Evolutionary conservation across 2,113 vertebrate species (phyloP).

Genomic region (Anarrhichthys ocellatus): DNA sequence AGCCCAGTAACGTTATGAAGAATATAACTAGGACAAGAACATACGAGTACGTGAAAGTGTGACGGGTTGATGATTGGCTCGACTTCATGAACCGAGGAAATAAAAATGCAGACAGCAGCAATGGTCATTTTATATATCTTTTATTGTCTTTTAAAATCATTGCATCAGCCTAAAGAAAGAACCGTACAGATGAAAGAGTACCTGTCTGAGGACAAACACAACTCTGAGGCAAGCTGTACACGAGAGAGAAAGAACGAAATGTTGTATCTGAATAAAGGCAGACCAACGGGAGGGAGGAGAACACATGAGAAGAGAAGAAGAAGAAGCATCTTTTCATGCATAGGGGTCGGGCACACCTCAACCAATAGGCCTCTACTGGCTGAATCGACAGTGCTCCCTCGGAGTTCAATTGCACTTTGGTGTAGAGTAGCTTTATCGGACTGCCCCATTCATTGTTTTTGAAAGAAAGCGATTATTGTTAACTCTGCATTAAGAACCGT

Average conservation of each 20-base stretch:
- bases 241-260: constrained; percentile 64
- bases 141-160: constrained; percentile 82
- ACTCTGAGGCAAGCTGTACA: constrained; percentile 80
- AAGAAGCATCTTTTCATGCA: constrained; percentile 67
- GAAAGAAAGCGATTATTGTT: constrained; percentile 17
- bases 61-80: background rate
- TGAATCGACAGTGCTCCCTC: constrained; percentile 79
- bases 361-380: constrained; percentile 58
- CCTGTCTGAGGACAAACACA: constrained; percentile 83
- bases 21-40: background rate
- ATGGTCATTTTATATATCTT: constrained; percentile 70
- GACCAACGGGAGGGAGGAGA: constrained; percentile 54
- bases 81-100: background rate
- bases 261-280: constrained; percentile 68
- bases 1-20: background rate
- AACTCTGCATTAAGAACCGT: constrained; percentile 7
- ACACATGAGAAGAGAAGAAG: constrained; percentile 59
- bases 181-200: constrained; percentile 87
- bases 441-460: constrained; percentile 38
- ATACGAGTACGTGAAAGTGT: background rate
- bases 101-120: background rate
- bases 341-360: constrained; percentile 67
- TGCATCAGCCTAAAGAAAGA: constrained; percentile 82
- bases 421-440: constrained; percentile 72
- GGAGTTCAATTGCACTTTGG: constrained; percentile 78